Conservation (phyloP, 2,113 vertebrate genomes). For the Pedionomus torquatus region DNA sequence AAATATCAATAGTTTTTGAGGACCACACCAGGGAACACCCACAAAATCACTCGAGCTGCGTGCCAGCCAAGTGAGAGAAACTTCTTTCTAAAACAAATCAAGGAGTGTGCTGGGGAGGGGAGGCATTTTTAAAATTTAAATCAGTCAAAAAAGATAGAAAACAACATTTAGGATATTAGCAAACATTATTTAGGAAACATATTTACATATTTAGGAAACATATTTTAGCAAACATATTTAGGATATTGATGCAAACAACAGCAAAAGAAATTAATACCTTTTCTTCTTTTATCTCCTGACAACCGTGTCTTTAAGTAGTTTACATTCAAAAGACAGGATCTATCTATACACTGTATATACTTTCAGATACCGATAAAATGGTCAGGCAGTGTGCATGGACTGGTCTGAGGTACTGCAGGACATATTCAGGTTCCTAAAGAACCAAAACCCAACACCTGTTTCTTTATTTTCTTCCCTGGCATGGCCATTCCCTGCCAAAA, state of each 20-base stretch:
- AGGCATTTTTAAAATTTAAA: not conserved
- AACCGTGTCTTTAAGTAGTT: not conserved
- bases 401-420: not conserved
- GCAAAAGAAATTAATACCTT: not conserved
- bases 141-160: not conserved
- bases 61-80: not conserved
- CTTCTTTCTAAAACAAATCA: not conserved
- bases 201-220: too few species aligned
- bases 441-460: not conserved
- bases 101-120: not conserved
- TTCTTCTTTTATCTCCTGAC: not conserved
- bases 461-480: not conserved
- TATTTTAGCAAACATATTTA: too few species aligned
- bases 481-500: not conserved
- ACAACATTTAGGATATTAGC: not conserved
- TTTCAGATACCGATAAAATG: rapidly evolving
- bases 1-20: not conserved
- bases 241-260: not conserved
- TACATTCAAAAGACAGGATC: not conserved
- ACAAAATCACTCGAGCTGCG: not conserved
- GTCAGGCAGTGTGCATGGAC: not conserved
- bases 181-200: too few species aligned
- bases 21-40: not conserved
- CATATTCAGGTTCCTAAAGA: not conserved
- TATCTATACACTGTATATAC: not conserved